Conservation (phyloP, 2,888 invertebrate genomes). For the Microchrysa polita region DNA sequence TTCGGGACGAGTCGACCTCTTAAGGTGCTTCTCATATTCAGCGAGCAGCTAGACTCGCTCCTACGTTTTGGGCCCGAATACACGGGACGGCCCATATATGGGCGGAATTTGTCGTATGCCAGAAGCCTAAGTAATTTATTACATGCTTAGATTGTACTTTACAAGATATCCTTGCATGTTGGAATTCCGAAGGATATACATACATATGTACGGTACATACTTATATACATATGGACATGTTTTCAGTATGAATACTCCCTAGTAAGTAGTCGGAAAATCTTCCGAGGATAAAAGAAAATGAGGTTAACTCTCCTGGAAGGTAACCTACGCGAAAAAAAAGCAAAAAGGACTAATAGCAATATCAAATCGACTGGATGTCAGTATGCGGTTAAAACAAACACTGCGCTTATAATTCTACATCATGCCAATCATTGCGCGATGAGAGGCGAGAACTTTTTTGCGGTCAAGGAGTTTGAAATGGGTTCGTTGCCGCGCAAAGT, state of each 20-base stretch:
- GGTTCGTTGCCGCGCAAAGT: too few relatives aligned
- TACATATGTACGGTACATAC: not conserved
- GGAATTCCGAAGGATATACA: not conserved
- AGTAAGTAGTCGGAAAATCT: not conserved
- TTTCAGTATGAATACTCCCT: not conserved
- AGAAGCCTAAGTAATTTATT: slow-evolving; percentile 34
- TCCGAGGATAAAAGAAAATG: not conserved
- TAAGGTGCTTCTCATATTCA: not conserved
- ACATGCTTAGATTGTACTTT: slow-evolving; percentile 36
- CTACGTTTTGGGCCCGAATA: not conserved
- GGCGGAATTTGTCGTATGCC: slow-evolving; percentile 38
- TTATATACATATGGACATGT: slow-evolving; percentile 1
- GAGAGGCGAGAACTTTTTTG: too few relatives aligned
- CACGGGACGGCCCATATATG: slow-evolving; percentile 23
- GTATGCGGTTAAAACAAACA: not conserved
- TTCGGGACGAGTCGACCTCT: not conserved
- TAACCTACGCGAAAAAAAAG: not conserved
- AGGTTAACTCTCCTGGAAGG: not conserved
- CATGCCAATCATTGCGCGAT: not conserved
- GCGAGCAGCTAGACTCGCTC: not conserved
- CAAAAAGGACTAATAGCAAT: not conserved
- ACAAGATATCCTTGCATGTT: slow-evolving; percentile 10
- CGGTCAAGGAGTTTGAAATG: too few relatives aligned
- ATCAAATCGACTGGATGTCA: not conserved
- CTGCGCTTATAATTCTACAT: not conserved